phyloP scores from a whole-genome alignment of 2,888 invertebrate species.

The Patella caerulea region DNA sequence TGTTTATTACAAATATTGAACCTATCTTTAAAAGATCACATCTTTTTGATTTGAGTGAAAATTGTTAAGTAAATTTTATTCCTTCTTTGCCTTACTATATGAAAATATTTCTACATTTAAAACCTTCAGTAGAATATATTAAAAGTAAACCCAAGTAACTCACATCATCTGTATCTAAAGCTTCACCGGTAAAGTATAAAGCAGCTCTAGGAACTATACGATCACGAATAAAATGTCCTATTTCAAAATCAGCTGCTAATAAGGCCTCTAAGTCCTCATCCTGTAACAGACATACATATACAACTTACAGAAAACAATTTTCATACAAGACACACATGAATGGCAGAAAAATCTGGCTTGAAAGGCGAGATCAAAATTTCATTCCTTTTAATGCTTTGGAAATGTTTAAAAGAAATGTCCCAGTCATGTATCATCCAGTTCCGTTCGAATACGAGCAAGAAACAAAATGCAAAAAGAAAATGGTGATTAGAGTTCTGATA shows the following conservation, averaged over 20 bases:
- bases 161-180: slow-evolving; percentile 69
- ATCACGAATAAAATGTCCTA: slow-evolving; percentile 98
- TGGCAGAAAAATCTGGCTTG: neutral
- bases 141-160: slow-evolving; percentile 20
- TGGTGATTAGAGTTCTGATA: neutral
- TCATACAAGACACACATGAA: neutral
- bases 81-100: neutral
- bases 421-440: neutral
- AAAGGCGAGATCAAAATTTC: neutral
- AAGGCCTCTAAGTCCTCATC: slow-evolving; percentile 91
- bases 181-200: slow-evolving; percentile 93
- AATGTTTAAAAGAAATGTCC: too few species aligned
- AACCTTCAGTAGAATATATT: too few species aligned
- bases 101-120: neutral
- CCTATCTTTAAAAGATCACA: too few species aligned
- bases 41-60: too few species aligned
- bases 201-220: slow-evolving; percentile 97
- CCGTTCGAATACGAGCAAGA: neutral
- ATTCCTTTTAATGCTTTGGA: neutral
- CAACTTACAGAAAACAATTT: neutral
- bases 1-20: too few species aligned
- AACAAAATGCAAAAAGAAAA: neutral
- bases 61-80: too few species aligned
- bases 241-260: slow-evolving; percentile 95
- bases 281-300: slow-evolving; percentile 42